Base-by-base conservation (phyloP, 1,140 invertebrate species). In the Bombus haemorrhoidalis region DNA sequence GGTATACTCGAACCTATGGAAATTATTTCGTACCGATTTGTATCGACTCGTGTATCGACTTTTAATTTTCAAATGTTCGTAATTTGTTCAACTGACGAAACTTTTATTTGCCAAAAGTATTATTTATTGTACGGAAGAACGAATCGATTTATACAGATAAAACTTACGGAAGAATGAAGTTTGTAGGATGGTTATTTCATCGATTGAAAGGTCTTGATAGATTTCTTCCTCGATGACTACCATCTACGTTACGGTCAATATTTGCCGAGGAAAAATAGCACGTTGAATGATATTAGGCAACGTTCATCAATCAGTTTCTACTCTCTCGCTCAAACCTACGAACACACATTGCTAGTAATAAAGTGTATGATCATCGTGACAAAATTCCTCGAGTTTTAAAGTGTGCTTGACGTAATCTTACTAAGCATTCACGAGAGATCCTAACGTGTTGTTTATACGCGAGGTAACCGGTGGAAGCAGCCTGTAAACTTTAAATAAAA, bases 401-500 rank as follows among this genome's bases (percentile, higher is more conserved):
- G 15, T n/a, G 66, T 39, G 66, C 39, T 9, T n/a, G 71, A 72
- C 15, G 71, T 32, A 41, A 72, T 28, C 37, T 72, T 13, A 13
- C 12, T 41, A 13, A 39, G 37, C n/a, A 71, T 15, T 71, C 13
- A 25, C 37, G 32, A 37, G 28, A 62, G 25, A 28, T 28, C 28
- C 39, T 72, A 72, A 41, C 12, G 28, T n/a, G 71, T 13, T 41
- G 71, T 41, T 72, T 41, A 41, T 72, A 41, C 15, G 8, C 37
- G 22, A n/a, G 39, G 13, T 72, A 41, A 72, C 15, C 25, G 39
- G 37, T 41, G 71, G 71, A 72, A 72, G 28, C 39, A 72, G 71
- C n/a, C 41, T 47, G 2, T 22, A 41, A 72, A 73, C 41, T 73
- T 41, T 73, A n/a, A 73, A 47, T 47, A 73, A 72, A 72, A n/a